phyloP scores from a whole-genome alignment of 2,888 invertebrate species.

The Drosophila parthenogenetica region DNA sequence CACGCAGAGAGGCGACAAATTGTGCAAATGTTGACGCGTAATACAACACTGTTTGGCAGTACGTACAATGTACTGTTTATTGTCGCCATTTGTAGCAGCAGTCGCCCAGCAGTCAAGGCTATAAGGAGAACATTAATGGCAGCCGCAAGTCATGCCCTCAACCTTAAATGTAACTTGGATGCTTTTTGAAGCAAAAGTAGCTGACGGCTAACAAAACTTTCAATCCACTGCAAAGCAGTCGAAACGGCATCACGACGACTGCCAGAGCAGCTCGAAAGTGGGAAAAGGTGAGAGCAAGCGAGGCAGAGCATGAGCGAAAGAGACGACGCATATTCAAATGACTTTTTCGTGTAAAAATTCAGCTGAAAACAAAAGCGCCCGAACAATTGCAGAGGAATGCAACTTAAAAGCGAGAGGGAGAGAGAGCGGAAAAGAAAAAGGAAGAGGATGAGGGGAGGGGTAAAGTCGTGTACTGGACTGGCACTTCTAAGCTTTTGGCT shows the following conservation, averaged over 20 bases:
- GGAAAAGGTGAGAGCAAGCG: neutral
- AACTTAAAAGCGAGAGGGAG: slow-evolving; percentile 59
- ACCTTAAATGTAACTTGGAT: slow-evolving; percentile 60
- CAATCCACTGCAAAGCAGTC: slow-evolving; percentile 52
- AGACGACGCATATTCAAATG: slow-evolving; percentile 77
- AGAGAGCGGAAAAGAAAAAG: neutral
- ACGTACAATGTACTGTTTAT: slow-evolving; percentile 64
- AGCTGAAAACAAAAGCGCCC: slow-evolving; percentile 74
- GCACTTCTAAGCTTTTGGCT: slow-evolving; percentile 67
- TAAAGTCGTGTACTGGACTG: slow-evolving; percentile 20
- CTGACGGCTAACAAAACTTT: slow-evolving; percentile 79
- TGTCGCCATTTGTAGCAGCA: slow-evolving; percentile 64
- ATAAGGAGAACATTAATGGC: slow-evolving; percentile 58
- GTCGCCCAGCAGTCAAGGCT: slow-evolving; percentile 56
- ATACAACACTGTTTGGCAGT: slow-evolving; percentile 25
- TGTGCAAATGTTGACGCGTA: slow-evolving; percentile 26
- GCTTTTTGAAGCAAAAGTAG: slow-evolving; percentile 60
- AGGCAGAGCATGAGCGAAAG: neutral
- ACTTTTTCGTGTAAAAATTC: slow-evolving; percentile 80
- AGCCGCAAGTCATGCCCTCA: slow-evolving; percentile 79
- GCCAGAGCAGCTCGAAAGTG: neutral
- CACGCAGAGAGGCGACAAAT: slow-evolving; percentile 21
- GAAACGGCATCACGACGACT: slow-evolving; percentile 20
- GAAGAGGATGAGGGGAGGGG: neutral
- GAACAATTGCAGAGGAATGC: slow-evolving; percentile 78